Base-by-base conservation (phyloP, 2,888 invertebrate genomes). In the Rapana venosa region DNA sequence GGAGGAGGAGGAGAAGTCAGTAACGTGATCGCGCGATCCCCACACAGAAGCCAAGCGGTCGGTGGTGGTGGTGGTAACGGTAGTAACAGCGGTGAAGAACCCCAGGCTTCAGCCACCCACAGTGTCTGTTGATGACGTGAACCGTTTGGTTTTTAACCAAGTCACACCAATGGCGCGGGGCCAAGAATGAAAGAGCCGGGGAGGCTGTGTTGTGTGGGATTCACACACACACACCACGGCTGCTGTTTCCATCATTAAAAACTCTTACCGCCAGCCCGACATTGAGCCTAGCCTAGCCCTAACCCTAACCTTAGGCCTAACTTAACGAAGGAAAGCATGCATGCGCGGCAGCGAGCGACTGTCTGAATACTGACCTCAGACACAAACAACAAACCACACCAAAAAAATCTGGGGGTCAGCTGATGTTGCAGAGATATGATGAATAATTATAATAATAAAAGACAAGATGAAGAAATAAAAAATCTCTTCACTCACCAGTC, bases 401-500 rank as follows among this genome's bases (percentile, higher is more conserved):
- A 17, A 81, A 47, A 5, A 32, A 20, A 83, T 36, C 47, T 2
- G 36, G 5, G 32, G 17, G 35, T 35, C 32, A 79, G 26, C 47
- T 83, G 22, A 83, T 47, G 47, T 17, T 15, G 61, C 11, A 61
- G 36, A 20, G 4, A 79, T 11, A 36, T 26, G 81, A 36, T 26
- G 81, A 26, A 22, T 26, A 74, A 83, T 20, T 26, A 47, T 36
- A 26, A 30, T 8, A 47, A 56, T 22, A 56, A 77, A 30, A n/a
- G 30, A 58, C 32, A n/a, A 89, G 70, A 47, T 8, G 36, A 47
- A 85, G 32, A 32, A 58, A 83, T 17, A 36, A 17, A 56, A 32
- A 56, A 79, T n/a, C 87, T 90, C 66, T 36, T n/a, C 87, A 47
- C 84, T 84, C 79, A 81, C 79, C 86, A 6, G 81, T 47, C 26